A percentile compares a stretch with the other conserved stretches of the same genome.
Evolutionary conservation across 2,113 vertebrate species (phyloP).

Genomic region (Tachycineta bicolor): DNA sequence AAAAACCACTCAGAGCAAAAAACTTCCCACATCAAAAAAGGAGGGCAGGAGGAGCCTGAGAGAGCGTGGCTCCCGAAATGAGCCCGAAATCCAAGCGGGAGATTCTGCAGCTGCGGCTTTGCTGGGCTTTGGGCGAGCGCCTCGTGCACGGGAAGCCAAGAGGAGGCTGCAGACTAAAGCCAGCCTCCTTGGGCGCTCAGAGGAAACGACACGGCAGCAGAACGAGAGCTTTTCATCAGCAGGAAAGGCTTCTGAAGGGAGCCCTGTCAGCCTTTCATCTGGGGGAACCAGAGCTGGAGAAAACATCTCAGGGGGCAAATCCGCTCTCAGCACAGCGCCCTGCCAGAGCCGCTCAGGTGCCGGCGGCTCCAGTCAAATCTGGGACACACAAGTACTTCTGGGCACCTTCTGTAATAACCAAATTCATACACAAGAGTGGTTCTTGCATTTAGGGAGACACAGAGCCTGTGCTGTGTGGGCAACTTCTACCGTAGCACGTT

Average conservation of each 20-base stretch:
- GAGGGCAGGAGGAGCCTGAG: neutral
- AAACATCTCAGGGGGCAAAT: neutral
- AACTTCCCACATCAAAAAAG: neutral
- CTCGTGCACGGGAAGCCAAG: neutral
- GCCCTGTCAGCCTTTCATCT: neutral
- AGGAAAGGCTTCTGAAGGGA: neutral
- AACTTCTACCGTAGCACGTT: neutral
- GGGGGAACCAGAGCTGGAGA: too few relatives aligned
- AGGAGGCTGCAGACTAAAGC: neutral
- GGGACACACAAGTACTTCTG: neutral
- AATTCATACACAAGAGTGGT: neutral
- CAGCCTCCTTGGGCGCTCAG: neutral
- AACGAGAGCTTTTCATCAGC: slow-evolving; percentile 18
- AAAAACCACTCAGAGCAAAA: neutral
- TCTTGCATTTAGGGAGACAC: neutral
- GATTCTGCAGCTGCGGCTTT: slow-evolving; percentile 34
- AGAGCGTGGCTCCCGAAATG: neutral
- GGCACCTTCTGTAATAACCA: neutral
- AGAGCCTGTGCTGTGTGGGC: neutral
- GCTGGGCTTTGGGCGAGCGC: neutral
- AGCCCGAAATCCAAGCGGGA: neutral
- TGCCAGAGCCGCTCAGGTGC: neutral
- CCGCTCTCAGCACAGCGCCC: neutral
- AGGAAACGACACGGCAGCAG: neutral
- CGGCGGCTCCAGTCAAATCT: neutral